phyloP scores from a whole-genome alignment of 2,888 invertebrate genomes.

The Ophioninae sp. region DNA sequence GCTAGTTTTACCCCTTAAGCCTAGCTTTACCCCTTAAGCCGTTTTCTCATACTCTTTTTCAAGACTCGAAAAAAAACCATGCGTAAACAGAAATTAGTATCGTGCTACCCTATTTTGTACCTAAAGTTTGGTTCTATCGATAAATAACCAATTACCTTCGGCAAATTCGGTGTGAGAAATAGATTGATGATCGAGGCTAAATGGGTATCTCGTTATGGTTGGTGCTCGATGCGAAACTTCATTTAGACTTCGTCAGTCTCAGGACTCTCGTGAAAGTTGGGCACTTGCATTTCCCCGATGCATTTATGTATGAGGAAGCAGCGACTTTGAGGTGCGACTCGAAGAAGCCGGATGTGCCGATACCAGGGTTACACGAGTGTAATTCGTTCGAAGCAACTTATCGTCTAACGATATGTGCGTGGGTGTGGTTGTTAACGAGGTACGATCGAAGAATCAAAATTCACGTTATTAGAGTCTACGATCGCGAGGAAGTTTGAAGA shows the following conservation, averaged over 20 bases:
- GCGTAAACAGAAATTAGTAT: too few relatives aligned
- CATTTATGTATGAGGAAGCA: neutral
- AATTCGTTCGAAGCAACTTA: neutral
- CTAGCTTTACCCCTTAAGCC: neutral
- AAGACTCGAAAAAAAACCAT: neutral
- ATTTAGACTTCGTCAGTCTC: neutral
- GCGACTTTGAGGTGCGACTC: neutral
- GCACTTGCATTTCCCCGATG: neutral
- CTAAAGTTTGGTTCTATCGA: neutral
- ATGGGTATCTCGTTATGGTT: conserved; percentile 5
- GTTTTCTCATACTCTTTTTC: neutral
- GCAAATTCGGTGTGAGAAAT: neutral
- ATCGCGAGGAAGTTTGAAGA: conserved; percentile 19
- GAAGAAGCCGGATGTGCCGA: neutral
- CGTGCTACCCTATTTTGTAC: neutral
- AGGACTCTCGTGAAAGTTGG: neutral
- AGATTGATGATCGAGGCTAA: conserved; percentile 7
- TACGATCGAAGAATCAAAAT: conserved; percentile 50
- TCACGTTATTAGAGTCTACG: conserved; percentile 44
- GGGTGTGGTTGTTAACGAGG: conserved; percentile 7
- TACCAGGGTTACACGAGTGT: neutral
- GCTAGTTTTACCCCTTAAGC: neutral
- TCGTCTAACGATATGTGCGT: neutral
- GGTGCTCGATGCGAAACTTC: conserved; percentile 19
- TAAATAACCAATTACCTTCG: neutral